Evolutionary conservation across 2,888 invertebrate species (phyloP).

Genomic region (Dryocosmus kuriphilus): DNA sequence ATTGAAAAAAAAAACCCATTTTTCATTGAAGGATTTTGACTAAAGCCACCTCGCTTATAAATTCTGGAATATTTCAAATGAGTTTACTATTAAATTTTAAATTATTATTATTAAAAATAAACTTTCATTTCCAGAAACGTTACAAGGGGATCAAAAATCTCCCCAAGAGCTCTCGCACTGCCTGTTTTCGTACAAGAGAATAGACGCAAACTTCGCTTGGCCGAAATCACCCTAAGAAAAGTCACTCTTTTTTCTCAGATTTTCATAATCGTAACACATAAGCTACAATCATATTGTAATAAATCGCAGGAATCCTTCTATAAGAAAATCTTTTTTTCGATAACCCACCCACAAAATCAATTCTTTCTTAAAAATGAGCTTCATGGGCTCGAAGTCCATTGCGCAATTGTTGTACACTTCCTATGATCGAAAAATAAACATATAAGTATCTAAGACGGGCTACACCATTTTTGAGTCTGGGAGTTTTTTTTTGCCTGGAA

Average conservation of each 20-base stretch:
- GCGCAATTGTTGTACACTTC: background rate
- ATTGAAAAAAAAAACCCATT: too few species aligned
- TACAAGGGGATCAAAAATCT: slow-evolving; percentile 92
- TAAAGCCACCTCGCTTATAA: too few species aligned
- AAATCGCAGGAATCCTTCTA: slow-evolving; percentile 10
- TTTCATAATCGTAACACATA: background rate
- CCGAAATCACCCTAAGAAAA: slow-evolving; percentile 80
- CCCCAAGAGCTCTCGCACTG: slow-evolving; percentile 95
- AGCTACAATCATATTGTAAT: background rate
- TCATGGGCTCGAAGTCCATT: slow-evolving; percentile 1
- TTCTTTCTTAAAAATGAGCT: background rate
- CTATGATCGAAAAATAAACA: background rate
- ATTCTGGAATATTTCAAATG: too few species aligned
- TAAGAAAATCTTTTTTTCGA: slow-evolving; percentile 4
- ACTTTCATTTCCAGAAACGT: slow-evolving; percentile 85
- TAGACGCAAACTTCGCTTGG: slow-evolving; percentile 98
- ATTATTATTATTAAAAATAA: background rate
- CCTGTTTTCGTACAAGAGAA: slow-evolving; percentile 95
- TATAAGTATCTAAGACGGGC: slow-evolving; percentile 57
- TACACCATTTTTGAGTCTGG: too few species aligned
- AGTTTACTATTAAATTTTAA: too few species aligned
- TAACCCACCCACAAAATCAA: background rate
- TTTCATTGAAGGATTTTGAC: too few species aligned
- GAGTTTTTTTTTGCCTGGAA: too few species aligned
- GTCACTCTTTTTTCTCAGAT: slow-evolving; percentile 6